Evolutionary conservation across 2,113 vertebrate genomes (phyloP), one percentile per base, ranked within the genome.

Genomic region (Osmerus mordax): DNA sequence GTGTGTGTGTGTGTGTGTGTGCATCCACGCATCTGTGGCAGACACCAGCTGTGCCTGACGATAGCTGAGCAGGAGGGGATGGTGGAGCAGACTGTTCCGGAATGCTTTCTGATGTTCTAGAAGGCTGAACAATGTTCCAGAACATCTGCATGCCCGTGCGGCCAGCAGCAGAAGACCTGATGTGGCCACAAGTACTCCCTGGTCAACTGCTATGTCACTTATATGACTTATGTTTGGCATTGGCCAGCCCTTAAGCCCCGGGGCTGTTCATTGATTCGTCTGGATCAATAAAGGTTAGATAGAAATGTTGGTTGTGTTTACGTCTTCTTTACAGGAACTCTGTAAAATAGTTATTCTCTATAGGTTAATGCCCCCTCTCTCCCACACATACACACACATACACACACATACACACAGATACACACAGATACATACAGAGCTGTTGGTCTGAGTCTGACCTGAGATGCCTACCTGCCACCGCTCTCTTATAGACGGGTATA

Each of bases 1-100:
- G 12, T 14, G 55, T 14, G 13, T 14, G 55, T 56, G 55, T 56
- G 55, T 56, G 55, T 71, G 59, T 41, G 29, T 32, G 3, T 32
- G 29, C 36, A 9, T 41, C 36, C 36, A 41, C 36, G 36, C 6
- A 5, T 41, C 4, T 9, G 59, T 64, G 21, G 53, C 60, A 11
- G n/a, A 23, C 58, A 59, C 58, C 58, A 59, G 60, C 60, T 25
- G 60, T 62, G 60, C 21, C 23, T 62, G 60, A 14, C 60, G 21
- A 62, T 62, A 14, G 25, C 59, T 25, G 21, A 15, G 23, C 23
- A 28, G 23, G 2, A 62, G 60, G 60, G 23, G 12, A 29, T 28
- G 60, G 15, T 28, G 9, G 60, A 62, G 60, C 19, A 28, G 60
- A 62, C 60, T 4, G 60, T 62, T 21, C 21, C 60, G 19, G 58